These are phyloP conservation scores for Drosophila jambulina DNA, from an alignment of 1,140 invertebrate species.

Conservation along the genomic window DNA sequence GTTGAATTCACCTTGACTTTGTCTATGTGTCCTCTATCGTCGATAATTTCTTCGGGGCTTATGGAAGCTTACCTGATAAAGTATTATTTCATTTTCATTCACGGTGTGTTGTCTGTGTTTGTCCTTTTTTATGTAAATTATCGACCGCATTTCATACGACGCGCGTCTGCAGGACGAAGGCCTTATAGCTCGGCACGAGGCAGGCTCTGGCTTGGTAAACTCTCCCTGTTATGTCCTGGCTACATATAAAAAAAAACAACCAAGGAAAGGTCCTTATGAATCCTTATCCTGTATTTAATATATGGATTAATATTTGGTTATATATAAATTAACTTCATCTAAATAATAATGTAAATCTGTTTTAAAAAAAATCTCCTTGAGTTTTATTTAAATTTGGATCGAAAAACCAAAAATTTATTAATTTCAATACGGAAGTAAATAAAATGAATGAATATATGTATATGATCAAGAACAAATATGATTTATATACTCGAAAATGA, in stretches of 20 bases:
- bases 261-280: neutral
- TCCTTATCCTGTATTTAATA: too few relatives aligned
- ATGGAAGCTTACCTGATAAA: slow-evolving; percentile 25
- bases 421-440: too few relatives aligned
- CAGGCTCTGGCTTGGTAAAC: slow-evolving; percentile 10
- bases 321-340: too few relatives aligned
- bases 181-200: slow-evolving; percentile 53
- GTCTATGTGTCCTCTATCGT: neutral
- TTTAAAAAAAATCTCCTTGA: too few relatives aligned
- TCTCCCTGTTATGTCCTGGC: slow-evolving; percentile 4
- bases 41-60: neutral
- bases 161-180: slow-evolving; percentile 19
- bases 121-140: slow-evolving; percentile 76
- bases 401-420: too few relatives aligned
- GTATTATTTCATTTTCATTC: slow-evolving; percentile 54
- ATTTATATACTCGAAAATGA: too few relatives aligned
- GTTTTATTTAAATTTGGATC: too few relatives aligned
- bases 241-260: neutral
- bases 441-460: too few relatives aligned
- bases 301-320: too few relatives aligned
- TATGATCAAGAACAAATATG: too few relatives aligned
- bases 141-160: slow-evolving; percentile 66
- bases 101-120: slow-evolving; percentile 34
- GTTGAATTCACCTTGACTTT: neutral
- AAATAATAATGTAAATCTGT: too few relatives aligned